These are phyloP conservation scores for Heliconius hermathena DNA, from an alignment of 1,140 invertebrate genomes.

Conservation along the genomic window DNA sequence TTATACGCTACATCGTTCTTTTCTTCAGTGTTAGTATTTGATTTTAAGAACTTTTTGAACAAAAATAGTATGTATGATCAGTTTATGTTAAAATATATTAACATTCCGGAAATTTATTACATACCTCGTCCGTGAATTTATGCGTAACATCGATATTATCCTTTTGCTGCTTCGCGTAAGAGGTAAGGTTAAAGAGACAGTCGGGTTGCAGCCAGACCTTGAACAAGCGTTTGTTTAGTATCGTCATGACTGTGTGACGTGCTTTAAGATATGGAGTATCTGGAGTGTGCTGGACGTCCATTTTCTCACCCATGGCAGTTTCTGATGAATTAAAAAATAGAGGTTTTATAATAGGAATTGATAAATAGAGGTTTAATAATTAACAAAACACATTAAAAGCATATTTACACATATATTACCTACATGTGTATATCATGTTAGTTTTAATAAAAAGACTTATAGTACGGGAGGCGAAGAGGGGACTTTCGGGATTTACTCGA, in stretches of 20 bases:
- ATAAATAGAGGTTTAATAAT: neutral
- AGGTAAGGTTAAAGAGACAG: constrained; percentile 59
- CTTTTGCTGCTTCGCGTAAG: constrained; percentile 57
- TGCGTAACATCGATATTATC: constrained; percentile 65
- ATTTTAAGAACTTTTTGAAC: neutral
- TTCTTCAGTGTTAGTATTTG: too few species aligned
- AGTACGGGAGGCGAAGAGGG: too few species aligned
- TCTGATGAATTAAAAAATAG: constrained; percentile 40
- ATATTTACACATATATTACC: too few species aligned
- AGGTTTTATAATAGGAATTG: neutral
- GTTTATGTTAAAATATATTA: neutral
- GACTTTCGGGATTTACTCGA: too few species aligned
- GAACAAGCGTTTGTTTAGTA: constrained; percentile 66
- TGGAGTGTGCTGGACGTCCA: constrained; percentile 65
- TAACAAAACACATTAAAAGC: neutral
- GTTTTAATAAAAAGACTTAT: too few species aligned
- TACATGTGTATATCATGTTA: too few species aligned
- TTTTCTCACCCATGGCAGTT: constrained; percentile 67
- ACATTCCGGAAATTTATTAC: neutral
- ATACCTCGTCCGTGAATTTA: constrained; percentile 70
- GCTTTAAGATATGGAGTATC: constrained; percentile 65
- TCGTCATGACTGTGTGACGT: constrained; percentile 63
- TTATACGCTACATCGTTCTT: too few species aligned
- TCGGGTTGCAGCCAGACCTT: constrained; percentile 70
- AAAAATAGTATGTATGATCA: neutral